A percentile compares a stretch with the other conserved stretches of the same genome.
These are phyloP conservation scores for Rafetus swinhoei DNA, from an alignment of 2,113 vertebrate genomes.

Conservation along the genomic window DNA sequence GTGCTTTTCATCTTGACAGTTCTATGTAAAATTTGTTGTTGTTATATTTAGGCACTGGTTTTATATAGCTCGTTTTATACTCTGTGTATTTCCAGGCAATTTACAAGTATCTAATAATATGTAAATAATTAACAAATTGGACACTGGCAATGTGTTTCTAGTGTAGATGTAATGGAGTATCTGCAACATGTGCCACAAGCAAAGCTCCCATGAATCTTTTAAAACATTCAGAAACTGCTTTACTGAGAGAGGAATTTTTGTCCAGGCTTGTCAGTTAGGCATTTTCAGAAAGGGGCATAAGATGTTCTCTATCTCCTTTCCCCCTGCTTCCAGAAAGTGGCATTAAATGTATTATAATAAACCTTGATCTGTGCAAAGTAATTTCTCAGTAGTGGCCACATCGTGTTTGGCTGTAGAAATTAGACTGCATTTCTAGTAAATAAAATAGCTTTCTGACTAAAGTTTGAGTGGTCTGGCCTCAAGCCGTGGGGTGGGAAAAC, in stretches of 20 bases:
- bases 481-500: background rate
- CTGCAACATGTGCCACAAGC: no score
- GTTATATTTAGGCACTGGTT: background rate
- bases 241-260: background rate
- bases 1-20: constrained; percentile 36
- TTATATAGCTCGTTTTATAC: background rate
- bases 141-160: background rate
- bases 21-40: background rate
- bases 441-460: background rate
- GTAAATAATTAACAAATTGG: background rate
- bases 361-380: background rate
- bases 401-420: background rate
- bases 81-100: background rate
- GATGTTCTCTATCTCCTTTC: background rate
- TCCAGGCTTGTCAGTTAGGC: background rate
- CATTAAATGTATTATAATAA: background rate
- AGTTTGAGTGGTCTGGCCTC: background rate
- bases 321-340: background rate
- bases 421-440: background rate
- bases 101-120: background rate
- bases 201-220: background rate
- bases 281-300: no score
- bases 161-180: background rate
- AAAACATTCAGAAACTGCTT: background rate
- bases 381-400: background rate